Base-by-base conservation (phyloP, 1,140 invertebrate species). In the Bradysia coprophila region DNA sequence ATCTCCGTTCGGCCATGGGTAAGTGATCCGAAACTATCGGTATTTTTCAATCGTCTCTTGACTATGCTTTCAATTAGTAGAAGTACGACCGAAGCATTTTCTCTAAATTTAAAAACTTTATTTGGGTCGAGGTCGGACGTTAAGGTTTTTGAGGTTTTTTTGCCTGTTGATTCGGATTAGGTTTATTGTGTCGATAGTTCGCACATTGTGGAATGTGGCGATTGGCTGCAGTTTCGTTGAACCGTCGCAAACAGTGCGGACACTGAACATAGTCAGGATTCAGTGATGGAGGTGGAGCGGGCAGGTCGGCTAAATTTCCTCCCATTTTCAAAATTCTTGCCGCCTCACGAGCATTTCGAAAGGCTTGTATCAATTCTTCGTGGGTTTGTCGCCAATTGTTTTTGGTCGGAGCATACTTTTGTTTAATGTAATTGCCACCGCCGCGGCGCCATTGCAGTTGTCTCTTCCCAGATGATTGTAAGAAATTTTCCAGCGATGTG, bases 1-100 rank as follows among this genome's bases (percentile, higher is more conserved):
- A 56, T 93, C 94, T 36, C 95, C 96, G 13, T 92, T 92, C 64
- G 93, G 93, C 22, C 93, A 98, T 69, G 92, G 93, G 77, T 84
- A 69, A 54, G 58, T 54, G 39, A 6, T 6, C 10, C 15, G 18
- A 28, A 28, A 28, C 24, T n/a, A n/a, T 16, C 11, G 18, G 6
- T 9, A 18, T 40, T 40, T 23, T n/a, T n/a, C n/a, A n/a, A n/a
- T n/a, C n/a, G n/a, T n/a, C n/a, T n/a, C n/a, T n/a, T n/a, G n/a
- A n/a, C n/a, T n/a, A n/a, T n/a, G n/a, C n/a, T n/a, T n/a, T n/a
- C n/a, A n/a, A n/a, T n/a, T n/a, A n/a, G n/a, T n/a, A n/a, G n/a
- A n/a, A n/a, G n/a, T n/a, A n/a, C n/a, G n/a, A n/a, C n/a, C n/a
- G n/a, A n/a, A n/a, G n/a, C n/a, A n/a, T n/a, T n/a, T n/a, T n/a